phyloP scores from a whole-genome alignment of 2,113 vertebrate genomes.

The Picathartes gymnocephalus region DNA sequence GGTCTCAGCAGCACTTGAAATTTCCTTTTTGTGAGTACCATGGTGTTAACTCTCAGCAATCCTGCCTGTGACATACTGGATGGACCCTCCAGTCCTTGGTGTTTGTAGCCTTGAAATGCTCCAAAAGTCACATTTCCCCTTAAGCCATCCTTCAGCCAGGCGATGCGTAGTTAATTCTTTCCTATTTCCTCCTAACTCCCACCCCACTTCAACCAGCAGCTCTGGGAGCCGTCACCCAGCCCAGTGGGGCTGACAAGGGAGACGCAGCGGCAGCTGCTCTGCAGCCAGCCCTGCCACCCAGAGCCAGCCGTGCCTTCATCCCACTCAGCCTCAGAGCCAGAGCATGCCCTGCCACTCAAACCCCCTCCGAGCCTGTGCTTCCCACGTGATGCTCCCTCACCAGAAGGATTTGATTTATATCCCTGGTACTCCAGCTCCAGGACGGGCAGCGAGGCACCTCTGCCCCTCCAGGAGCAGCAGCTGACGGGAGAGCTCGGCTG shows the following conservation, averaged over 20 bases:
- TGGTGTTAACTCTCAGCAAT: neutral
- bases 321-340: neutral
- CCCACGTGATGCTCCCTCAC: neutral
- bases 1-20: neutral
- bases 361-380: neutral
- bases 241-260: neutral
- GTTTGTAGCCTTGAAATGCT: neutral
- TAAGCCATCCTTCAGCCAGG: neutral
- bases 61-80: neutral
- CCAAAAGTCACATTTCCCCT: neutral
- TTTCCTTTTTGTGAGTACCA: neutral
- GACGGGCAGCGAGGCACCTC: rapidly evolving
- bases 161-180: neutral
- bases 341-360: neutral
- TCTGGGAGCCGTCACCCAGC: too few species aligned
- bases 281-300: neutral
- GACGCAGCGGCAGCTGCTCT: neutral
- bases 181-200: neutral
- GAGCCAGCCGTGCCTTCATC: neutral
- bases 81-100: neutral
- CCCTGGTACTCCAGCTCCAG: neutral
- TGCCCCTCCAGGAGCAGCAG: neutral
- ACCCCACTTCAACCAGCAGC: neutral
- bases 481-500: rapidly evolving
- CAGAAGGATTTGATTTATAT: rapidly evolving